Base-by-base conservation (phyloP, 1,140 invertebrate genomes). In the Venturia canescens region DNA sequence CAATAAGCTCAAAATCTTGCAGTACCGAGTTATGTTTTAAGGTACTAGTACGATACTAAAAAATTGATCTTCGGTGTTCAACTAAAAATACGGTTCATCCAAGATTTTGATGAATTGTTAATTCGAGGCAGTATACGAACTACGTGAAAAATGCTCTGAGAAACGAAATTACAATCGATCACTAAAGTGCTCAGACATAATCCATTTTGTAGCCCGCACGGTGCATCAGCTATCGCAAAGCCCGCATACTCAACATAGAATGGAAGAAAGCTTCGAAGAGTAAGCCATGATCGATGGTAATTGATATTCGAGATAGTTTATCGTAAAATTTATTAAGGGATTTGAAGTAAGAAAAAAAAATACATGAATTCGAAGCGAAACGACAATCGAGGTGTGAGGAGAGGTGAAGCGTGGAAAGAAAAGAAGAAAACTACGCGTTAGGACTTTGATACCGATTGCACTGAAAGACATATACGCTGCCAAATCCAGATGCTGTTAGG, bases 371-470 rank as follows among this genome's bases (percentile, higher is more conserved):
- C 1, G 53, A 1, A 3, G 21, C 4, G 21, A 9, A 57, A 57
- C n/a, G 48, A 26, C 3, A 63, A 31, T 38, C 7, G 4, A 11
- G 27, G 0, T 9, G 23, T 29, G 23, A 66, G 15, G 4, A 13
- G 3, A 26, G 60, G 27, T 26, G 9, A 66, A 27, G 74, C 4
- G n/a, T n/a, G n/a, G 7, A 38, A 76, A 57, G 71, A 26, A 44
- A 29, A 66, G 29, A 4, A 11, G 74, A 63, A 31, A 38, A 63
- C 53, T 76, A 38, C 26, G 9, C 16, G 21, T 13, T 15, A 57
- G 48, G 60, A 11, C 53, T 38, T 76, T 76, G 74, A 63, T 26
- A 63, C 48, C 16, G 15, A 76, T n/a, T 1, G 27, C 29, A 29
- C 23, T 38, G 16, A 66, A 66, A 29, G 1, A 63, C 29, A 21